Evolutionary conservation across 2,113 vertebrate genomes (phyloP).

Genomic region (Aptenodytes patagonicus): DNA sequence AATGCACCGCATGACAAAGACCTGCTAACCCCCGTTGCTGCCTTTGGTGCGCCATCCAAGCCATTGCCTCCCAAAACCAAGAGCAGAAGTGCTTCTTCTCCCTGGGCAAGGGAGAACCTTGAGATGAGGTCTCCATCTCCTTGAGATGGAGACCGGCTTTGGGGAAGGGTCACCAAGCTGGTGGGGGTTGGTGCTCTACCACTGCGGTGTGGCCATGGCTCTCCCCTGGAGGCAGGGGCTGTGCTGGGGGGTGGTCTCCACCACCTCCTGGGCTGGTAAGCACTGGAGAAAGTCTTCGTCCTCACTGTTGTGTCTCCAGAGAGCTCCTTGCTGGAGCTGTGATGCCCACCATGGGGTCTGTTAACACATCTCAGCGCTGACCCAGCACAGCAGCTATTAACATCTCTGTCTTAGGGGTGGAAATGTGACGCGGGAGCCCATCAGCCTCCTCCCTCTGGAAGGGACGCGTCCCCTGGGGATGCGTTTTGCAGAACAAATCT

Average conservation of each 20-base stretch:
- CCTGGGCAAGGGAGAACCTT: background rate
- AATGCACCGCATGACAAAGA: rapidly evolving
- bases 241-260: background rate
- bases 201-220: rapidly evolving
- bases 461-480: rapidly evolving
- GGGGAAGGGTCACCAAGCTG: background rate
- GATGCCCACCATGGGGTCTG: background rate
- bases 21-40: background rate
- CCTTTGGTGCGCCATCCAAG: rapidly evolving
- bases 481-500: background rate
- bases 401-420: background rate
- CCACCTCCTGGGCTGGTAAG: background rate
- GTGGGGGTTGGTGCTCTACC: background rate
- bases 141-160: background rate
- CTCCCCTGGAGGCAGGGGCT: background rate
- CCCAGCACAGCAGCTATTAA: background rate
- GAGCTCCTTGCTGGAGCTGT: background rate
- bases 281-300: background rate
- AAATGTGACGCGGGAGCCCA: background rate
- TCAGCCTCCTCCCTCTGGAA: background rate
- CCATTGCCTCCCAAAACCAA: background rate
- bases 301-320: background rate
- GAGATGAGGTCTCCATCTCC: no score
- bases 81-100: background rate
- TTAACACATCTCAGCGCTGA: background rate